Conservation (phyloP, 2,797 vertebrate species). For the Crocodylus rhombifer region DNA sequence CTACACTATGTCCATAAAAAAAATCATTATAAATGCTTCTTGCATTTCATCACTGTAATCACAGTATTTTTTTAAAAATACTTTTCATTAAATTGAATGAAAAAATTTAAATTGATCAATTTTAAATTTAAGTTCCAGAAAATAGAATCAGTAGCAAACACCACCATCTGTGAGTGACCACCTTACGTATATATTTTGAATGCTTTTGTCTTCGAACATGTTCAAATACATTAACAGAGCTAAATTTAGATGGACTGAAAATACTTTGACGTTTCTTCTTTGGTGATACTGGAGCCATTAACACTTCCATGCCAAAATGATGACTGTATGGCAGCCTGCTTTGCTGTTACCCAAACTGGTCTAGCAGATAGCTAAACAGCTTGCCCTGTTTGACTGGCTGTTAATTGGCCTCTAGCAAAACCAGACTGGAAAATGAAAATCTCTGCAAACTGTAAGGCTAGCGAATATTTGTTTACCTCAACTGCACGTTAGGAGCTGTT, state of each 20-base stretch:
- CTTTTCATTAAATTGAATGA: background rate
- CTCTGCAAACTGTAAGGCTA: conserved; percentile 31
- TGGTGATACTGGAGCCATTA: background rate
- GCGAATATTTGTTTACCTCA: conserved; percentile 60
- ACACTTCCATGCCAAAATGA: conserved; percentile 11
- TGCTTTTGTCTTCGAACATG: background rate
- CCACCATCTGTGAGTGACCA: conserved; percentile 70
- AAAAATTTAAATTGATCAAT: background rate
- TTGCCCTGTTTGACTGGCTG: conserved; percentile 67
- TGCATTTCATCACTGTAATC: conserved; percentile 22
- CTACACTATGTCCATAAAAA: background rate
- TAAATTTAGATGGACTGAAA: background rate
- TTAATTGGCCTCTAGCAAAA: conserved; percentile 70
- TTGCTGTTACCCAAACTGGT: conserved; percentile 50
- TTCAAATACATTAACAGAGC: background rate
- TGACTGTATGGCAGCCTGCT: conserved; percentile 36
- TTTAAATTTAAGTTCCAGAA: background rate
- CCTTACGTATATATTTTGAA: conserved; percentile 17
- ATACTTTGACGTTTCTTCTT: conserved; percentile 12
- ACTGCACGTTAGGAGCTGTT: conserved; percentile 57
- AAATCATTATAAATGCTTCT: conserved; percentile 11
- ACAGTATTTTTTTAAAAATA: background rate
- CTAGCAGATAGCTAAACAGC: conserved; percentile 58
- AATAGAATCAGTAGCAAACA: background rate
- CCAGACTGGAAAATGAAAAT: conserved; percentile 65